Evolutionary conservation across 2,113 vertebrate genomes (phyloP), one percentile per base, ranked within the genome.

Genomic region (Brachyistius frenatus): DNA sequence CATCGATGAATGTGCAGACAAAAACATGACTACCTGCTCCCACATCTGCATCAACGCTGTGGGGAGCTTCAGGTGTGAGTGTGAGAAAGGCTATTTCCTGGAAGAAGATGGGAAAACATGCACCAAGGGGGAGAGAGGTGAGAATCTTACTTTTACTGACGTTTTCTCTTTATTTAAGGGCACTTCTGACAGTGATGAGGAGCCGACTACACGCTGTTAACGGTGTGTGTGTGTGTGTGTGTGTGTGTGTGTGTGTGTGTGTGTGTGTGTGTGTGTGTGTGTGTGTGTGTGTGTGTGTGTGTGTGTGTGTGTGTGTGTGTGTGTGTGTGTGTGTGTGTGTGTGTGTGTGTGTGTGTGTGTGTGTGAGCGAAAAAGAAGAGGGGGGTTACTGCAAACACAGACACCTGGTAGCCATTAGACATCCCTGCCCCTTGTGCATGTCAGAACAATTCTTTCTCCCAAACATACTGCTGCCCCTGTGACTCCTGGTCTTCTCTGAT

Each of bases 51-150:
- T 97, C 84, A 99, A 99, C 92, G 95, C 96, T 0, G 7, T 90
- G 37, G 98, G 98, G 88, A 98, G 97, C 94, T 99, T 96, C 94
- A 96, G 93, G 90, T 99, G 98, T 0, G 96, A 96, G 66, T 99
- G 97, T 81, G 94, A 95, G 0, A 95, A 94, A 41, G 98, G 96
- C 62, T 97, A 95, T 13, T 86, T 93, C 86, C 95, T 94, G 75
- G 96, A 96, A 80, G 96, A 96, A 7, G 96, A 98, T 0, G 96
- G 96, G 61, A 96, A 84, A 91, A 97, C 96, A 0, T 99, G 98
- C 93, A 96, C 93, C 87, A 95, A 94, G 84, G 96, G 94, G 56
- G 96, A 97, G 73, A 96, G 94, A 93, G 96, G 97, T 96, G 93
- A 84, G 73, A 31, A 0, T 5, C n/a, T 13, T 56, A n/a, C 86